These are phyloP conservation scores for Neuroscelio doddi DNA, from an alignment of 2,888 invertebrate species.

Conservation along the genomic window DNA sequence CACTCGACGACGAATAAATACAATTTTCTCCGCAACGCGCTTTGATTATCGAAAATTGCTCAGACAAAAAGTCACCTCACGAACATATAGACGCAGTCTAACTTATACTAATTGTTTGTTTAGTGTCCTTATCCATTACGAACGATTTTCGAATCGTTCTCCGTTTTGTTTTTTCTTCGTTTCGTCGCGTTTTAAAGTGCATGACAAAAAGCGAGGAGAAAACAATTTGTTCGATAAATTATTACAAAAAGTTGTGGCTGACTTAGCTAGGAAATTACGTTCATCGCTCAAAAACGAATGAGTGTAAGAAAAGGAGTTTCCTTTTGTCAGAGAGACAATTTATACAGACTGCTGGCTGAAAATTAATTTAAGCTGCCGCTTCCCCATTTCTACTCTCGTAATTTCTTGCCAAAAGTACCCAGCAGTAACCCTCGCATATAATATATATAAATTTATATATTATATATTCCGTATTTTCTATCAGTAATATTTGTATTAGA, in stretches of 20 bases:
- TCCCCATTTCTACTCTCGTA: constrained; percentile 7
- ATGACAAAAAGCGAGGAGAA: constrained; percentile 30
- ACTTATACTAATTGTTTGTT: constrained; percentile 9
- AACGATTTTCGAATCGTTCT: constrained; percentile 7
- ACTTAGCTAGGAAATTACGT: constrained; percentile 24
- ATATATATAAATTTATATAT: constrained; percentile 60
- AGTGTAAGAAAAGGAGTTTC: neutral
- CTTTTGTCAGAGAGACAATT: constrained; percentile 1
- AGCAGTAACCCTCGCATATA: constrained; percentile 67
- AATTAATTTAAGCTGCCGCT: neutral
- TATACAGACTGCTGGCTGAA: neutral
- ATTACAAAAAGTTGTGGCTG: constrained; percentile 38
- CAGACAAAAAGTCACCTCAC: neutral
- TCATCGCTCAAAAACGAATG: constrained; percentile 9
- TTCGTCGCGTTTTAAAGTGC: constrained; percentile 22
- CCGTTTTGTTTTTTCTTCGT: neutral
- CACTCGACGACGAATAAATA: constrained; percentile 8
- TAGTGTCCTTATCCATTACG: constrained; percentile 1
- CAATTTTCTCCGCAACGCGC: neutral
- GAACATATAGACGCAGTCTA: constrained; percentile 29
- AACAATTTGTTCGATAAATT: constrained; percentile 43
- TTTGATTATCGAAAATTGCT: constrained; percentile 6
- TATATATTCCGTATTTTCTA: constrained; percentile 66
- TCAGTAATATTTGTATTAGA: constrained; percentile 67
- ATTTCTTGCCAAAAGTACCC: constrained; percentile 54